Base-by-base conservation (phyloP, 2,797 vertebrate species). In the Borostomias antarcticus region DNA sequence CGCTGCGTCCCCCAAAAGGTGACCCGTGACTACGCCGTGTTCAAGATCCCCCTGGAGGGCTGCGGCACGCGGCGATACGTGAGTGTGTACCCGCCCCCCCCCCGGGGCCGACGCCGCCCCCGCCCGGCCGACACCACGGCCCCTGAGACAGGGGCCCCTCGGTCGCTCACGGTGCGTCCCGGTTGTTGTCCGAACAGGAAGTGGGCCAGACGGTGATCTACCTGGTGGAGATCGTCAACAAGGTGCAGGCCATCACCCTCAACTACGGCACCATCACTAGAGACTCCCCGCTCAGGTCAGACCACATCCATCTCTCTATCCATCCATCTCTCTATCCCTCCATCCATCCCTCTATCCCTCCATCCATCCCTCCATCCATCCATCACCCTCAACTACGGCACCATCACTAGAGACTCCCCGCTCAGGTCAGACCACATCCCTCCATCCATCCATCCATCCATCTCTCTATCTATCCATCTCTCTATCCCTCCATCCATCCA, bases 211-310 rank as follows among this genome's bases (percentile, higher is more conserved):
- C 78, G 0, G 59, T 91, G 23, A 81, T 93, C 64, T 93, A 94
- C 68, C 89, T 94, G 74, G 76, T 92, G 72, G 93, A 93, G 75
- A 59, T 94, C 47, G 60, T 89, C 51, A 93, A 90, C 72, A 77
- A 25, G 32, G 29, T 93, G 33, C 81, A 89, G 25, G 56, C 87
- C 0, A 62, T 92, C 65, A 85, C 78, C 63, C 86, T 91, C 19
- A 88, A 88, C 82, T 90, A 90, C 7, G 90, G 91, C 33, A 91
- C 88, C 66, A 93, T 93, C 79, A 92, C 93, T 25, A 88, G 91
- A 76, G 91, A 93, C 62, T 86, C 89, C 25, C 88, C 92, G 15
- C 65, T 92, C 74, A 91, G 92, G 93, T 93, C 72, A 62, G 74
- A 40, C 9, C 2, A 40, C 37, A 40, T 13, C 1, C 40, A 13